Evolutionary conservation across 2,888 invertebrate genomes (phyloP).

Genomic region (Chesias legatella): DNA sequence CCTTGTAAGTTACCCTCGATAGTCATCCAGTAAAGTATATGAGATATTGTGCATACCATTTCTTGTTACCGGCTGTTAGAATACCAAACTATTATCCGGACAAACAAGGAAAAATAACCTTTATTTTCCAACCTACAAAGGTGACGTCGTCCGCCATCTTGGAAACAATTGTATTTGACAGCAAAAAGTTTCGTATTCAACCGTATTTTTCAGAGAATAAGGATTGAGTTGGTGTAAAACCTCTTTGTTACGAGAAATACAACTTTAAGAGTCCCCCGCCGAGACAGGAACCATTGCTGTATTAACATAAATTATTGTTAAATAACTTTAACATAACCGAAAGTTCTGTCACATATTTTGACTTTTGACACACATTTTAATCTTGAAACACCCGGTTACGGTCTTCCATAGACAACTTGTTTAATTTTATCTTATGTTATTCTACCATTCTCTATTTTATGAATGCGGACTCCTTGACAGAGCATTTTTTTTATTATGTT

Average conservation of each 20-base stretch:
- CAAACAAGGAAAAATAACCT: constrained; percentile 9
- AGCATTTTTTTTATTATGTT: no score
- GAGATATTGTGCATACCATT: constrained; percentile 18
- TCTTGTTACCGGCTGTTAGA: constrained; percentile 5
- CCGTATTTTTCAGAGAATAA: no score
- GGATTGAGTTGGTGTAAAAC: not conserved
- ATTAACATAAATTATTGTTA: constrained; percentile 16
- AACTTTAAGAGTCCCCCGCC: constrained; percentile 5
- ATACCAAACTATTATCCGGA: not conserved
- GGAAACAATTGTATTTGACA: not conserved
- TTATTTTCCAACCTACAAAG: constrained; percentile 11
- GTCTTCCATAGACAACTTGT: no score
- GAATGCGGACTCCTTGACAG: no score
- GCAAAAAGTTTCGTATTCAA: no score
- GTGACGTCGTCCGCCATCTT: constrained; percentile 7
- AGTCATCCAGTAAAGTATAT: constrained; percentile 9
- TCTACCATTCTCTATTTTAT: no score
- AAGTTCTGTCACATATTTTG: constrained; percentile 19
- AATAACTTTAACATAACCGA: constrained; percentile 10
- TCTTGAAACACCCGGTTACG: not conserved
- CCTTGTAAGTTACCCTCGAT: constrained; percentile 6
- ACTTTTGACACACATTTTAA: constrained; percentile 19
- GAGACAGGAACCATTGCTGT: constrained; percentile 5
- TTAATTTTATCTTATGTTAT: no score
- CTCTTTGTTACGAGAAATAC: constrained; percentile 2